phyloP scores from a whole-genome alignment of 2,797 vertebrate species.

The Ctenochaetus hawaiiensis region DNA sequence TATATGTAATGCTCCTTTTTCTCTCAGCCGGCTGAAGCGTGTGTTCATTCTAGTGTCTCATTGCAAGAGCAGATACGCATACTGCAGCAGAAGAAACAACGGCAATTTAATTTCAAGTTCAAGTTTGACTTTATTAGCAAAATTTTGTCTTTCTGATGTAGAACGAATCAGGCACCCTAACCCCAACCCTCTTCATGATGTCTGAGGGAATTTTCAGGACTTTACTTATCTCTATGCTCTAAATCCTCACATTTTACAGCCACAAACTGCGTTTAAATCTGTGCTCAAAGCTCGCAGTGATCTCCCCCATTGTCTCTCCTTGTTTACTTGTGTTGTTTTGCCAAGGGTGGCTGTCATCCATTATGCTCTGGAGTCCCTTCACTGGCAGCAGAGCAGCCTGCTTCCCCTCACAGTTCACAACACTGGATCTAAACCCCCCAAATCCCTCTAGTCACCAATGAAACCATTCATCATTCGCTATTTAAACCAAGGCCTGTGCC shows the following conservation, averaged over 20 bases:
- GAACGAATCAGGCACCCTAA: neutral
- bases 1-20: too few relatives aligned
- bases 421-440: constrained; percentile 54
- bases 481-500: constrained; percentile 31
- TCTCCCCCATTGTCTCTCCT: constrained; percentile 39
- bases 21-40: too few relatives aligned
- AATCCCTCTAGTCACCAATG: constrained; percentile 36
- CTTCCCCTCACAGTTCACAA: constrained; percentile 51
- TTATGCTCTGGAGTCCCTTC: constrained; percentile 43
- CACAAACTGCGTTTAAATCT: constrained; percentile 17
- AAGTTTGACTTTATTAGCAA: too few relatives aligned
- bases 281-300: constrained; percentile 13
- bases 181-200: neutral
- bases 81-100: too few relatives aligned
- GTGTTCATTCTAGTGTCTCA: too few relatives aligned
- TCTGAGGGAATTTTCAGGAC: neutral
- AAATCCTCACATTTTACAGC: constrained; percentile 16
- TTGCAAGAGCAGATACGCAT: too few relatives aligned
- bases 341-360: constrained; percentile 60
- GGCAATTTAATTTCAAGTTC: too few relatives aligned
- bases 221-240: constrained; percentile 8
- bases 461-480: constrained; percentile 52
- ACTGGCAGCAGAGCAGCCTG: constrained; percentile 36
- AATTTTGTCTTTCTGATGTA: neutral
- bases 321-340: constrained; percentile 48